Evolutionary conservation across 2,113 vertebrate genomes (phyloP).

Genomic region (Meles meles): DNA sequence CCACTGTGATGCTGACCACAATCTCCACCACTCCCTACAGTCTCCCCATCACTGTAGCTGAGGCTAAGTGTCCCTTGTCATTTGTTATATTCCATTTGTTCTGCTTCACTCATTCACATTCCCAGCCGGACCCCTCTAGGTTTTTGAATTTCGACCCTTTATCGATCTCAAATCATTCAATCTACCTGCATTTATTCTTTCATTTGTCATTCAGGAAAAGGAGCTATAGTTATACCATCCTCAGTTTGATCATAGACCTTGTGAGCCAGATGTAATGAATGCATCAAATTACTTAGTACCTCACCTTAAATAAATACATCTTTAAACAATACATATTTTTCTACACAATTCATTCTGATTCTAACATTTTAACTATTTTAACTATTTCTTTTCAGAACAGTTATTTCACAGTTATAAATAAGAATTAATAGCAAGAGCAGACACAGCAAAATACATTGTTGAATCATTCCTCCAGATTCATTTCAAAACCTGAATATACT

Average conservation of each 20-base stretch:
- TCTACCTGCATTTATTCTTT: not conserved
- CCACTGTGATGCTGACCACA: not conserved
- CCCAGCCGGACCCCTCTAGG: not conserved
- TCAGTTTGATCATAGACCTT: not conserved
- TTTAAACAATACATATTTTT: not conserved
- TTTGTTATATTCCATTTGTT: not conserved
- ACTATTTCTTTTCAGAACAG: conserved; percentile 2
- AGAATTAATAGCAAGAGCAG: not conserved
- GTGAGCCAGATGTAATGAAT: not conserved
- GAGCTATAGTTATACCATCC: not conserved
- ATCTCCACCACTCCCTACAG: not conserved
- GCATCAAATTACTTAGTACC: not conserved
- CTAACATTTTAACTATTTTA: conserved; percentile 10
- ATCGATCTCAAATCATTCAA: not conserved
- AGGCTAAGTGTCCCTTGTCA: not conserved
- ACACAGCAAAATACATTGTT: not conserved
- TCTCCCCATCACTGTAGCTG: not conserved
- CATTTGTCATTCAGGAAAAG: not conserved
- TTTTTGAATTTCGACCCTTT: not conserved
- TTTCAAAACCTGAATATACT: not conserved
- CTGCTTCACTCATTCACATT: not conserved
- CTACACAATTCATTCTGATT: not conserved
- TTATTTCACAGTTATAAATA: not conserved
- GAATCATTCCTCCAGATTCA: not conserved
- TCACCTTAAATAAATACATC: not conserved